These are phyloP conservation scores for Cladopsammia gracilis DNA, from an alignment of 64 coral and sea anemone genomes.

Conservation along the genomic window DNA sequence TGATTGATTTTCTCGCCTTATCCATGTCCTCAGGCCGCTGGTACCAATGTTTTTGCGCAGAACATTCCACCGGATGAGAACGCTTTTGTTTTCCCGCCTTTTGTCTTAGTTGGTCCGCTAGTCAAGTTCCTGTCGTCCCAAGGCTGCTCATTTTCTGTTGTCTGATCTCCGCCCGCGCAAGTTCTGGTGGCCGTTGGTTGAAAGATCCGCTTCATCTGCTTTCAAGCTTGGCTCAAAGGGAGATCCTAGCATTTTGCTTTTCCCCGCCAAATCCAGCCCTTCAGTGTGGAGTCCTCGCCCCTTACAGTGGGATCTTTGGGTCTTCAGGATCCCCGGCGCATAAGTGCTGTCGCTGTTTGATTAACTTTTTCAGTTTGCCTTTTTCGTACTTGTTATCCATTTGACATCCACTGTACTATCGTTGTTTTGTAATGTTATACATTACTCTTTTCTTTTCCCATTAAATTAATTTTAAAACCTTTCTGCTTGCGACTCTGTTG, in stretches of 20 bases:
- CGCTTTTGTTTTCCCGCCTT: slow-evolving; percentile 27
- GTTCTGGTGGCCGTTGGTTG: slow-evolving; percentile 54
- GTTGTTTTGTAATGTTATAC: background rate
- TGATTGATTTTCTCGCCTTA: slow-evolving; percentile 49
- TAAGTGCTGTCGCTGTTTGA: background rate
- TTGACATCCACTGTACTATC: too few species aligned
- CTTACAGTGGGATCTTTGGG: slow-evolving; percentile 49
- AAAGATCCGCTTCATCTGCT: slow-evolving; percentile 1
- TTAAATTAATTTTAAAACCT: background rate
- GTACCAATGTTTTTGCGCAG: slow-evolving; percentile 46
- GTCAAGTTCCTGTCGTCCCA: slow-evolving; percentile 34
- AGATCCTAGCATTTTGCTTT: slow-evolving; percentile 22
- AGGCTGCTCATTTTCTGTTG: slow-evolving; percentile 27
- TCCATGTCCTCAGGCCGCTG: slow-evolving; percentile 2
- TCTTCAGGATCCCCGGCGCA: slow-evolving; percentile 36
- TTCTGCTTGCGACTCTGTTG: background rate
- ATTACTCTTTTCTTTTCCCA: too few species aligned
- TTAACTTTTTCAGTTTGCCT: background rate
- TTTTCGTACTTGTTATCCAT: background rate
- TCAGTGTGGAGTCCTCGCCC: slow-evolving; percentile 1
- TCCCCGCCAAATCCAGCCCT: background rate
- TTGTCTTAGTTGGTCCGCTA: slow-evolving; percentile 28
- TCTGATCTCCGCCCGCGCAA: slow-evolving; percentile 18
- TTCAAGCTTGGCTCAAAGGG: slow-evolving; percentile 48
- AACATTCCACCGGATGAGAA: slow-evolving; percentile 36